Conservation (phyloP, 2,113 vertebrate genomes). For the Zapus hudsonius region DNA sequence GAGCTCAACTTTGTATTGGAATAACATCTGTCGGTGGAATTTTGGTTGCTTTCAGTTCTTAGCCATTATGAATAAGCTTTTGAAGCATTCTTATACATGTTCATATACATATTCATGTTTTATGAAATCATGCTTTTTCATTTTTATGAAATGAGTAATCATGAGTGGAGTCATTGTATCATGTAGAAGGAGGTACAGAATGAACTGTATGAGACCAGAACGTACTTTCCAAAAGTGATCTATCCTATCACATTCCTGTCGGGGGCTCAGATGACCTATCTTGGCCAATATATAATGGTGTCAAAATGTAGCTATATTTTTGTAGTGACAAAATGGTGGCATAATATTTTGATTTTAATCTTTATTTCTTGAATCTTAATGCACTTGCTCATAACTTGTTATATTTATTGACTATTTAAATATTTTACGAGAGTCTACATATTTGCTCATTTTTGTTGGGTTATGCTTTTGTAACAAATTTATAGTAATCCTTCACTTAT, state of each 20-base stretch:
- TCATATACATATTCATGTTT: too few relatives aligned
- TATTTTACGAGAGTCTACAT: background rate
- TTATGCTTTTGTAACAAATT: background rate
- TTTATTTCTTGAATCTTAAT: background rate
- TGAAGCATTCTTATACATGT: background rate
- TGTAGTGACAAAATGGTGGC: background rate
- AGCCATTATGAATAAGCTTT: background rate
- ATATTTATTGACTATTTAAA: background rate
- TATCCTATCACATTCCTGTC: background rate
- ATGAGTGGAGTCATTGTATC: background rate
- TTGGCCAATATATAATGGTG: background rate
- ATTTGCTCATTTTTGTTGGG: background rate
- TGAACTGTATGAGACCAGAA: background rate
- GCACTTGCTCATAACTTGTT: background rate
- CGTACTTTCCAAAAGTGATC: background rate
- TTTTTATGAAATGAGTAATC: background rate
- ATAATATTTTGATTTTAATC: background rate
- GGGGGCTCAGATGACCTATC: background rate
- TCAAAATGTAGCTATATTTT: background rate
- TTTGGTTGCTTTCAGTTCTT: background rate
- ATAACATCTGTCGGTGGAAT: background rate
- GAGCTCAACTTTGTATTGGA: background rate
- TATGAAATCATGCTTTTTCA: background rate
- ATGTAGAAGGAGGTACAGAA: background rate
- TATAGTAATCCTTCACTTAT: background rate